Evolutionary conservation across 35 echinoderm and acorn worm genomes (phyloP).

Genomic region (Acanthaster planci): DNA sequence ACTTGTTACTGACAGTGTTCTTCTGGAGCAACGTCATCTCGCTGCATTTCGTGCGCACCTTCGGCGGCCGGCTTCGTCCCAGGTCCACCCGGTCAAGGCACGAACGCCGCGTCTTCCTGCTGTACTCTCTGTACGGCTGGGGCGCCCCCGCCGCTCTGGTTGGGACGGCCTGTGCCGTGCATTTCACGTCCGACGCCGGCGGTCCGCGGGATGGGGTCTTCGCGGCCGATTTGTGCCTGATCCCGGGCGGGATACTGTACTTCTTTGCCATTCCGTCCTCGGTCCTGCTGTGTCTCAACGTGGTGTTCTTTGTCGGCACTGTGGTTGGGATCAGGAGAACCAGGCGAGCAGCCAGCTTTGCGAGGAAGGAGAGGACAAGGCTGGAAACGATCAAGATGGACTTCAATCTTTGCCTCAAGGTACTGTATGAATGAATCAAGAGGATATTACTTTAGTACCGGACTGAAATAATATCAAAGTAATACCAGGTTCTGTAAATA

Average conservation of each 20-base stretch:
- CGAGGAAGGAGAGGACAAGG: not conserved
- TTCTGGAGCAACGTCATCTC: slow-evolving; percentile 15
- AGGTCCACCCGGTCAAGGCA: not conserved
- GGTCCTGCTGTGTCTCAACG: not conserved
- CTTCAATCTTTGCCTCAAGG: not conserved
- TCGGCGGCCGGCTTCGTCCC: not conserved
- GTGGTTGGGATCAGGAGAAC: not conserved
- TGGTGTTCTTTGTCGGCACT: not conserved
- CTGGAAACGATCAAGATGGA: not conserved
- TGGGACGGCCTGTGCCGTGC: not conserved
- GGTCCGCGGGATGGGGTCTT: not conserved
- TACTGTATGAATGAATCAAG: not conserved
- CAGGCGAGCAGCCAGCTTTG: not conserved
- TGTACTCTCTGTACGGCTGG: not conserved
- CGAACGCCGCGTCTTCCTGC: not conserved
- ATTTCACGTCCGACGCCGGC: not conserved
- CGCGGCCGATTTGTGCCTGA: not conserved
- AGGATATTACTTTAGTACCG: no score
- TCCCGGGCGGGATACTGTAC: not conserved
- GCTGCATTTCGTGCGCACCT: slow-evolving; percentile 3
- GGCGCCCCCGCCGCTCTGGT: not conserved
- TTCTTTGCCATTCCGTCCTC: not conserved
- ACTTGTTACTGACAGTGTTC: not conserved
- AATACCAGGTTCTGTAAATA: no score
- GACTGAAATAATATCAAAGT: no score